Evolutionary conservation across 1,140 invertebrate species (phyloP).

Genomic region (Anastrepha ludens): DNA sequence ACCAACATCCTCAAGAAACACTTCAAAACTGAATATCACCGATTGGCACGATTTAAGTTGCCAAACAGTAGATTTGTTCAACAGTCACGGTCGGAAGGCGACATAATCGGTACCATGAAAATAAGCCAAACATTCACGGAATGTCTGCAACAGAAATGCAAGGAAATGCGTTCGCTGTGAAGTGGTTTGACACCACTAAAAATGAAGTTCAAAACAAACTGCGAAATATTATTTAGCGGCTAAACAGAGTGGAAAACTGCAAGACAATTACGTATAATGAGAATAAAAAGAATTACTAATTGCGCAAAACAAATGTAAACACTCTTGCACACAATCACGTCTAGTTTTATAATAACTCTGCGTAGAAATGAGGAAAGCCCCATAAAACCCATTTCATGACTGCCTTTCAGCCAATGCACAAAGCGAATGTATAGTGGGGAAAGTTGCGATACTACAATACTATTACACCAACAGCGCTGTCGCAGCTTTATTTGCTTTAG

Average conservation of each 20-base stretch:
- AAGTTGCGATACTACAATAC: too few species aligned
- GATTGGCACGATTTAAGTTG: neutral
- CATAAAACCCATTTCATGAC: too few species aligned
- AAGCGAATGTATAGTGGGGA: too few species aligned
- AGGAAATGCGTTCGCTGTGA: neutral
- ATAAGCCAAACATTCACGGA: neutral
- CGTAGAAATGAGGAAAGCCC: too few species aligned
- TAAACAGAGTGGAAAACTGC: conserved; percentile 11
- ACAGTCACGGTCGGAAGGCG: conserved; percentile 4
- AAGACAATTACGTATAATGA: neutral
- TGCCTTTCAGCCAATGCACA: too few species aligned
- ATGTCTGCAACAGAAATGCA: neutral
- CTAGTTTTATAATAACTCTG: neutral
- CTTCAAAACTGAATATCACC: neutral
- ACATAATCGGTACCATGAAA: neutral
- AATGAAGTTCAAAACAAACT: conserved; percentile 23
- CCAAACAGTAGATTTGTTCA: neutral
- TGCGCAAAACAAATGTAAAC: neutral
- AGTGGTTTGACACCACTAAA: conserved; percentile 5
- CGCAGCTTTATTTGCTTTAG: too few species aligned
- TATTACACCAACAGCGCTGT: too few species aligned
- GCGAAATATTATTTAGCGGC: neutral
- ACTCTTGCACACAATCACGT: neutral
- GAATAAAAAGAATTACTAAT: neutral
- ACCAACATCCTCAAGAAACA: neutral